Percentiles rank a stretch among this genome's conserved stretches.
Evolutionary conservation across 2,113 vertebrate genomes (phyloP).

Genomic region (Cochlearius cochlearius): DNA sequence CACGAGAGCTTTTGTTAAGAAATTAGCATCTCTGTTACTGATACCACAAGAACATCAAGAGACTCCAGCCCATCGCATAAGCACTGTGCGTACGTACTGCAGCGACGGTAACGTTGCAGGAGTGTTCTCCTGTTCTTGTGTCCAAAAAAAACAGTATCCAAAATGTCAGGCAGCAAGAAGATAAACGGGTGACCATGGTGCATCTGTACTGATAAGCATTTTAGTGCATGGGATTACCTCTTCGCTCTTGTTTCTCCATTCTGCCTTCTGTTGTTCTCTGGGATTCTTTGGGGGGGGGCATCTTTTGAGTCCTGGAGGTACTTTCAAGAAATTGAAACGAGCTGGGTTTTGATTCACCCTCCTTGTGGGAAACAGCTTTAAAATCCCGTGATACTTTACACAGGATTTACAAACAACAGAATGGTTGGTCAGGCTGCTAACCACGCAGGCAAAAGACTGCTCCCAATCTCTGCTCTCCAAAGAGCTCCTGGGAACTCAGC

Average conservation of each 20-base stretch:
- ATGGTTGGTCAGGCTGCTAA: not conserved
- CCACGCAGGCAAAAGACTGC: not conserved
- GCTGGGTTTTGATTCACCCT: not conserved
- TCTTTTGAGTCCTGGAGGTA: not conserved
- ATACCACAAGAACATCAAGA: not conserved
- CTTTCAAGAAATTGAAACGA: not conserved
- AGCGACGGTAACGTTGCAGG: not conserved
- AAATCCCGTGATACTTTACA: not conserved
- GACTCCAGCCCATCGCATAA: rapidly evolving
- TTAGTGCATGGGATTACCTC: not conserved
- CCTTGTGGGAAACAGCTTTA: not conserved
- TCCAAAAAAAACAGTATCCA: not conserved
- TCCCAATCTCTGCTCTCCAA: not conserved
- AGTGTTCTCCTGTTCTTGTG: not conserved
- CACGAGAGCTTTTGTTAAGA: not conserved
- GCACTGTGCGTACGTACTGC: not conserved
- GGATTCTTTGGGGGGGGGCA: not conserved
- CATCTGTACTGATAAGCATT: not conserved
- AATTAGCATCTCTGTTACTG: not conserved
- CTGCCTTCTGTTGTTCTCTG: not conserved
- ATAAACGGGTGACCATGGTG: not conserved
- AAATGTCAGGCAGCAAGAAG: not conserved
- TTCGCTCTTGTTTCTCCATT: not conserved
- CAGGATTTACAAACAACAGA: not conserved
- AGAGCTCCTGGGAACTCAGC: not conserved